Evolutionary conservation across 1,140 invertebrate species (phyloP).

Genomic region (Hyles euphorbiae): DNA sequence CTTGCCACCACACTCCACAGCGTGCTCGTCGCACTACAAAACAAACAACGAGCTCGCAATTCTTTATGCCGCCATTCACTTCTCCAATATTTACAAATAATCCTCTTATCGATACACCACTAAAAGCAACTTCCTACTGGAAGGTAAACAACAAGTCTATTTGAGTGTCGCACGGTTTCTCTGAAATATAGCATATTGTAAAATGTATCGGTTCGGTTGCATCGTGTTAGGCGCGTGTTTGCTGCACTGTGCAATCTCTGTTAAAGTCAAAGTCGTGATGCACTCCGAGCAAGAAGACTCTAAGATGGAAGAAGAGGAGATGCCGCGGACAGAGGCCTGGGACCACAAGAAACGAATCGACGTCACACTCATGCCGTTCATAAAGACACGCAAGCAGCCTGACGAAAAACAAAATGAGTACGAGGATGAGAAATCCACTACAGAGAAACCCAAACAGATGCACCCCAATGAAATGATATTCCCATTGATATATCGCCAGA

Average conservation of each 20-base stretch:
- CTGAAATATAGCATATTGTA: not conserved
- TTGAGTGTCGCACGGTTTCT: not conserved
- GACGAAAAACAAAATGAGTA: conserved; percentile 36
- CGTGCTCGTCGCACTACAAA: too few species aligned
- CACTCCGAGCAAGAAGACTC: conserved; percentile 61
- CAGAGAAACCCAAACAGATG: conserved; percentile 37
- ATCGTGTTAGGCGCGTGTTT: conserved; percentile 25
- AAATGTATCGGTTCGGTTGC: conserved; percentile 25
- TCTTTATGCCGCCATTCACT: too few species aligned
- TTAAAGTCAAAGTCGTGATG: conserved; percentile 64
- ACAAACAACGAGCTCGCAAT: too few species aligned
- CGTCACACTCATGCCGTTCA: conserved; percentile 41
- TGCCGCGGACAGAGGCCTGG: conserved; percentile 38
- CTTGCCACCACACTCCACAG: too few species aligned
- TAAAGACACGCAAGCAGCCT: conserved; percentile 35
- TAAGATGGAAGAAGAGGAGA: conserved; percentile 48
- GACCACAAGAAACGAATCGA: conserved; percentile 34
- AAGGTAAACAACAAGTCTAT: conserved; percentile 1
- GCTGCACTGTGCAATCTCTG: conserved; percentile 30
- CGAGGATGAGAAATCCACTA: conserved; percentile 41
- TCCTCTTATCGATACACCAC: conserved; percentile 28
- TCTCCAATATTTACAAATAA: conserved; percentile 44
- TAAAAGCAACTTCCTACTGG: conserved; percentile 40
- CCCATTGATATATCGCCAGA: conserved; percentile 56
- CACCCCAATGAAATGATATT: conserved; percentile 64